phyloP scores from a whole-genome alignment of 2,113 vertebrate genomes.

The Grammomys dolichurus region DNA sequence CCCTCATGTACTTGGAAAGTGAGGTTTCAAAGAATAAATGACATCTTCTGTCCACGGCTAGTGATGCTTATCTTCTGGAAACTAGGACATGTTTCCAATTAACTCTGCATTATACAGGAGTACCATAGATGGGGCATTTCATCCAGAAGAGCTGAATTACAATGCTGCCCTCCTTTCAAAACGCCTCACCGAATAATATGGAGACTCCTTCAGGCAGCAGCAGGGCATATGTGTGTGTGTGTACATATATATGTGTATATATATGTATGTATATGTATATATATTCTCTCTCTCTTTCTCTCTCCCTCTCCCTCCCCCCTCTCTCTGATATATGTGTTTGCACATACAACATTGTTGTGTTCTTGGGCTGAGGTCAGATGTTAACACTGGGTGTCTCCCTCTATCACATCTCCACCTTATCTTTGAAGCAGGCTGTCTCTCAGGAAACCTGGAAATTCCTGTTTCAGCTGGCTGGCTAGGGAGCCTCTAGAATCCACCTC shows the following conservation, averaged over 20 bases:
- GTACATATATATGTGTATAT: too few species aligned
- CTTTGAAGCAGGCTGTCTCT: too few species aligned
- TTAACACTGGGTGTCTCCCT: neutral
- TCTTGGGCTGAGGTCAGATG: neutral
- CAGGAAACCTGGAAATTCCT: neutral
- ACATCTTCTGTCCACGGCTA: neutral
- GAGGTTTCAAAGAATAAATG: slow-evolving; percentile 42
- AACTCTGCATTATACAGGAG: neutral
- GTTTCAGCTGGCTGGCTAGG: neutral
- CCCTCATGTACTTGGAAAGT: slow-evolving; percentile 23
- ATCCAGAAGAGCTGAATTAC: neutral
- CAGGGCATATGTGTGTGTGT: too few species aligned
- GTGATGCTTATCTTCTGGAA: slow-evolving; percentile 10
- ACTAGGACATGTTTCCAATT: neutral
- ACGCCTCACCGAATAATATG: neutral
- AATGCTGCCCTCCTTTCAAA: neutral
- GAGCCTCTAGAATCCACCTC: too few species aligned
- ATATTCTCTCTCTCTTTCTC: neutral
- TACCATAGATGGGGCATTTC: fast-evolving
- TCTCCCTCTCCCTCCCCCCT: neutral
- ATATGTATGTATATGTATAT: too few species aligned
- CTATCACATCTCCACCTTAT: neutral
- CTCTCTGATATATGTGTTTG: neutral
- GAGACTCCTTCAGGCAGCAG: neutral
- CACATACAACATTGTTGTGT: too few species aligned